phyloP scores from a whole-genome alignment of 2,797 vertebrate genomes.

The Poeciliopsis presidionis region DNA sequence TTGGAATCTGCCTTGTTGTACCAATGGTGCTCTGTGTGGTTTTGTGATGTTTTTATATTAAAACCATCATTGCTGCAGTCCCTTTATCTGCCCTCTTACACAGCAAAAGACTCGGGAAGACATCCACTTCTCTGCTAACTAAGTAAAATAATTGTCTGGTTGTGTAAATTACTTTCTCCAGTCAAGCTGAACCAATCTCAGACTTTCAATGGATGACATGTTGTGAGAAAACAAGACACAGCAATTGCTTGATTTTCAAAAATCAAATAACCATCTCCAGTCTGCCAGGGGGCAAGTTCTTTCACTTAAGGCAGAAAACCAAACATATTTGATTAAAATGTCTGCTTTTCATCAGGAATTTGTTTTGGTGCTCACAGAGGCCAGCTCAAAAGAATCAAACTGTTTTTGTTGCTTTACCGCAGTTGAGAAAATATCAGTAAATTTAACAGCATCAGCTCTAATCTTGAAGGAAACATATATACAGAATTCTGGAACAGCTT shows the following conservation, averaged over 20 bases:
- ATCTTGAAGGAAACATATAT: background rate
- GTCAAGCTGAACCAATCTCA: constrained; percentile 56
- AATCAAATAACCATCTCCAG: constrained; percentile 58
- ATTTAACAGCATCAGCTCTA: background rate
- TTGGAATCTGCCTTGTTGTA: background rate
- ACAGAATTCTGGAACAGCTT: background rate
- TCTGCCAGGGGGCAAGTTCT: constrained; percentile 52
- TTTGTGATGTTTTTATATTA: constrained; percentile 20
- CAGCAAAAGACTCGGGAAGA: constrained; percentile 25
- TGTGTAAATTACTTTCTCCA: constrained; percentile 48
- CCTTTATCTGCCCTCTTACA: constrained; percentile 29
- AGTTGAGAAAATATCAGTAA: constrained; percentile 44
- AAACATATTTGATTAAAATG: constrained; percentile 63
- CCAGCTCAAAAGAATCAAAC: background rate
- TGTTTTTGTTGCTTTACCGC: constrained; percentile 25
- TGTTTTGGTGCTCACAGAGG: constrained; percentile 34
- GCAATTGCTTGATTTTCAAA: constrained; percentile 53
- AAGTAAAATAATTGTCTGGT: constrained; percentile 42
- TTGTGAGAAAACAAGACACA: constrained; percentile 39
- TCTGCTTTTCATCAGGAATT: constrained; percentile 58
- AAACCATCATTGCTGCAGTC: background rate
- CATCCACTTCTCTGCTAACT: constrained; percentile 29
- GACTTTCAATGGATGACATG: constrained; percentile 41
- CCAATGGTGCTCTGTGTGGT: background rate
- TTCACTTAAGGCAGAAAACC: constrained; percentile 63